These are phyloP conservation scores for Microtus pennsylvanicus DNA, from an alignment of 2,113 vertebrate species.

Conservation along the genomic window DNA sequence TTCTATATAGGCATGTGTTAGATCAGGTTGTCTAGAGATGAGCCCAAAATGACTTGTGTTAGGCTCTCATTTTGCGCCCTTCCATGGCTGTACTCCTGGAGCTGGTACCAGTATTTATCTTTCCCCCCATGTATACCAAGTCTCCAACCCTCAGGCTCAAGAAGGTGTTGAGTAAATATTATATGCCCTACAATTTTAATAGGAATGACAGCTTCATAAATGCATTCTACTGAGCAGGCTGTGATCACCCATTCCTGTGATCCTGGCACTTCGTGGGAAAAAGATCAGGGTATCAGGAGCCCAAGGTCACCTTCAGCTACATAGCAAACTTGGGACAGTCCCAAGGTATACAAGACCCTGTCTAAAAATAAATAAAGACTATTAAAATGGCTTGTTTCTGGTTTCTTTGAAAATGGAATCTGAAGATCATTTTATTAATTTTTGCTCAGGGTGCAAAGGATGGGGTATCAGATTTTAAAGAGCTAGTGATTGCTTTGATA, in stretches of 20 bases:
- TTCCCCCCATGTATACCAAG: not conserved
- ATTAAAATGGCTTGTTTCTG: not conserved
- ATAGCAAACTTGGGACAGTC: not conserved
- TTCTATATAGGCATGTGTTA: not conserved
- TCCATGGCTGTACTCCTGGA: not conserved
- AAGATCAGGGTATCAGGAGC: not conserved
- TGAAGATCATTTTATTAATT: not conserved
- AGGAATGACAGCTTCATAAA: slow-evolving; percentile 18
- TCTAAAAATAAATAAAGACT: not conserved
- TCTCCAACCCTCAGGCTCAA: not conserved
- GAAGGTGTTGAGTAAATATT: not conserved
- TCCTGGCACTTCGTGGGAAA: no score
- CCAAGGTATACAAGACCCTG: not conserved
- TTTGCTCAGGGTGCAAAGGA: not conserved
- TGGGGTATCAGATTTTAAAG: not conserved
- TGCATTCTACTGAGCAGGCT: not conserved
- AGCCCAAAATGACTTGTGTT: not conserved
- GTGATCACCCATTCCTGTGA: not conserved
- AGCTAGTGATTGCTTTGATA: not conserved
- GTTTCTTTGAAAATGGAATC: slow-evolving; percentile 45
- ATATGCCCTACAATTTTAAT: not conserved
- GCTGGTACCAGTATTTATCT: not conserved
- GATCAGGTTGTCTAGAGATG: not conserved
- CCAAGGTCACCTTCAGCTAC: not conserved
- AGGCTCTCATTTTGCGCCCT: not conserved